Evolutionary conservation across 2,113 vertebrate species (phyloP), one percentile per base, ranked within the genome.

Genomic region (Silurus meridionalis): DNA sequence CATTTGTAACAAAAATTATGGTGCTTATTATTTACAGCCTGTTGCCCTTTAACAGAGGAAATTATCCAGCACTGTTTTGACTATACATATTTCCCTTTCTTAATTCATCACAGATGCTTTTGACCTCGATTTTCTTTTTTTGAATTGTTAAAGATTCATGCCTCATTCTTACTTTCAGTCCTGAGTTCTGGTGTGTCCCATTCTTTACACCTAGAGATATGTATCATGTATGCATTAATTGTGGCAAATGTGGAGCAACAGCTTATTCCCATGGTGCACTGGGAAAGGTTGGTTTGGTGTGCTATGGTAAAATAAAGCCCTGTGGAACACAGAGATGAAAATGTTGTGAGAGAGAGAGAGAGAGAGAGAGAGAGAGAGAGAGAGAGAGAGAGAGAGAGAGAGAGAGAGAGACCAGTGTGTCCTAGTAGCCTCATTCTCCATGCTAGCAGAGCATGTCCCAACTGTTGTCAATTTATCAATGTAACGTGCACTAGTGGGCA

Each of bases 381-480:
- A 93, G 95, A 88, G 90, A 90, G 83, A 90, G 89, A 82, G 80
- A 90, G 85, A 46, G 91, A 91, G 89, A 82, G 78, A 86, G 77
- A 9, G 37, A 84, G 17, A 55, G 78, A 79, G 55, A 85, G 82
- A 86, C 90, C 88, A 80, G 80, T 89, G 91, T 96, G 97, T 97
- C 97, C 97, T 98, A 92, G 85, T 96, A 95, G 97, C 96, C 97
- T 96, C 96, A 96, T 97, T 98, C 96, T 97, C 94, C 94, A 96
- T 97, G 96, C 96, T 95, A 96, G 96, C 96, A 92, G 96, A 97
- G 96, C 97, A 96, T 96, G 95, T 97, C 97, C 97, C 97, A 97
- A 97, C 97, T 97, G 97, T 97, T 97, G 97, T 99, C 97, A 97
- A 99, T 99, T 99, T 98, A 98, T 99, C 98, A 99, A 97, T 96